Evolutionary conservation across 2,888 invertebrate species (phyloP).

Genomic region (Gandaritis pyraliata): DNA sequence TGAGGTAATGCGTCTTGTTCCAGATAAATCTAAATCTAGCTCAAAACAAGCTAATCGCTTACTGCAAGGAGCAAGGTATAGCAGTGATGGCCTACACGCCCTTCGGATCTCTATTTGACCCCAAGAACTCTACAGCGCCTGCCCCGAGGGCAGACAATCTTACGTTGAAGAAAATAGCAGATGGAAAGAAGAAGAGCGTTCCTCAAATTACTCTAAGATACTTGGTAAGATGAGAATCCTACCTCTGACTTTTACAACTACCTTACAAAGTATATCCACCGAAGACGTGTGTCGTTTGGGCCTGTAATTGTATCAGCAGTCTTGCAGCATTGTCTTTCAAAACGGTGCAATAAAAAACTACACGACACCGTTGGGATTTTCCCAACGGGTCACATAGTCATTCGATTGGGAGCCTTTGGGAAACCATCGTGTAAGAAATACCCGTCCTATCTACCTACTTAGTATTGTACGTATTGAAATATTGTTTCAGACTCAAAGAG

Average conservation of each 20-base stretch:
- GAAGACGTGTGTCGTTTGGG: too few relatives aligned
- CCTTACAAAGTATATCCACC: too few relatives aligned
- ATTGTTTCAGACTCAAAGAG: slow-evolving; percentile 79
- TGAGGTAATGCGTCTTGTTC: slow-evolving; percentile 6
- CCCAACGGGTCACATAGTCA: too few relatives aligned
- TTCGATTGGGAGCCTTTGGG: too few relatives aligned
- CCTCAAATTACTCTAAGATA: slow-evolving; percentile 86
- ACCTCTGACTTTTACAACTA: too few relatives aligned
- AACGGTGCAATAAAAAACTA: too few relatives aligned
- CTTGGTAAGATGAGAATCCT: slow-evolving; percentile 73
- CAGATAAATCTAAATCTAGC: slow-evolving; percentile 85
- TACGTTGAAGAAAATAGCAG: slow-evolving; percentile 77
- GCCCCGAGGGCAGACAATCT: slow-evolving; percentile 74
- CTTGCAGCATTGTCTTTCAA: too few relatives aligned
- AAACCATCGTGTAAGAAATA: too few relatives aligned
- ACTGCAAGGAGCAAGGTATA: slow-evolving; percentile 85
- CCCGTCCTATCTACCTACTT: too few relatives aligned
- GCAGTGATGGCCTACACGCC: slow-evolving; percentile 87
- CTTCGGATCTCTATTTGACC: slow-evolving; percentile 82
- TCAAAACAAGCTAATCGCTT: slow-evolving; percentile 85
- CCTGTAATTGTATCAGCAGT: too few relatives aligned
- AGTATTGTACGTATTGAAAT: background rate
- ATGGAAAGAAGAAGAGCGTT: slow-evolving; percentile 84
- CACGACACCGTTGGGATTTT: too few relatives aligned
- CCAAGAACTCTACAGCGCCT: slow-evolving; percentile 39